phyloP scores from a whole-genome alignment of 2,113 vertebrate species.

The Silurus asotus region DNA sequence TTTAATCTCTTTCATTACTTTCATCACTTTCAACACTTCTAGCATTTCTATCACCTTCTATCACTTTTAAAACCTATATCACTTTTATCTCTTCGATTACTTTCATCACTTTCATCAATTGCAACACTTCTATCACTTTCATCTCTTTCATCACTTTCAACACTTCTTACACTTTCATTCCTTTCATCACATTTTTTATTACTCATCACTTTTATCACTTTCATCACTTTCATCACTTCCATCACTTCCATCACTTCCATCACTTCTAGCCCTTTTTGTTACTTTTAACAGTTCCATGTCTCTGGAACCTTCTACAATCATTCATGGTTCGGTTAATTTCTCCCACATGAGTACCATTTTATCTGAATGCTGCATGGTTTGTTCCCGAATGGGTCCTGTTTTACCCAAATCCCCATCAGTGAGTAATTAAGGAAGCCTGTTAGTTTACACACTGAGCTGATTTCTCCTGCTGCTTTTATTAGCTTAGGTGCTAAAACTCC shows the following conservation, averaged over 20 bases:
- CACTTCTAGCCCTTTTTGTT: neutral
- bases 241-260: neutral
- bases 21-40: too few species aligned
- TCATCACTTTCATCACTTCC: too few species aligned
- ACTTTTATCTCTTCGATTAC: too few species aligned
- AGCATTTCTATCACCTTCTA: too few species aligned
- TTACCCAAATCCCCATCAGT: slow-evolving; percentile 22
- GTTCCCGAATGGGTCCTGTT: neutral
- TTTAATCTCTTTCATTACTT: too few species aligned
- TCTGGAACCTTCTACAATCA: neutral
- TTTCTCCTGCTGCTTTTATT: slow-evolving; percentile 26
- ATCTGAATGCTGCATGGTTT: neutral
- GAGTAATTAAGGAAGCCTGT: slow-evolving; percentile 8
- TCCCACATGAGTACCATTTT: neutral
- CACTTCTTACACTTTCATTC: neutral
- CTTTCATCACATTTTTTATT: too few species aligned
- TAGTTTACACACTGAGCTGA: neutral
- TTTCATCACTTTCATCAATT: too few species aligned
- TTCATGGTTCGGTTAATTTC: neutral
- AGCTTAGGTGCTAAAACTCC: slow-evolving; percentile 23
- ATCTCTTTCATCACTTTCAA: too few species aligned
- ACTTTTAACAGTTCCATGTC: neutral
- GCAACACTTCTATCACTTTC: too few species aligned
- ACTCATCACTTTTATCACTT: too few species aligned
- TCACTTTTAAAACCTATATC: too few species aligned